Conservation (phyloP, 2,113 vertebrate genomes). For the Neolamprologus falcicula region DNA sequence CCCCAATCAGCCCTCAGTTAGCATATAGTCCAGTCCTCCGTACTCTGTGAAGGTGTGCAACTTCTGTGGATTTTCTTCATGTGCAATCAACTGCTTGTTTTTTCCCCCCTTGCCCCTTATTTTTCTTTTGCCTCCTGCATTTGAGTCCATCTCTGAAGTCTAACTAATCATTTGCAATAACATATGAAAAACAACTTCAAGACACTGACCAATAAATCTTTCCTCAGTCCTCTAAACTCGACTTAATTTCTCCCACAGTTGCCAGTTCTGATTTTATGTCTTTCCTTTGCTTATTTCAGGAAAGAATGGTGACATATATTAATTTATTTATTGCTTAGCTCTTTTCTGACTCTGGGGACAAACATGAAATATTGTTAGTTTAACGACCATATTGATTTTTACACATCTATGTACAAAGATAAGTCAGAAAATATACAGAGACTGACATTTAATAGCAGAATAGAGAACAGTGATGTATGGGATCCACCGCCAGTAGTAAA, state of each 20-base stretch:
- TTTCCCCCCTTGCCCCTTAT: accelerated
- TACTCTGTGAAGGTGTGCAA: not conserved
- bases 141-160: not conserved
- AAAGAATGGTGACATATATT: not conserved
- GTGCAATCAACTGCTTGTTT: not conserved
- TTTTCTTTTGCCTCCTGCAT: not conserved
- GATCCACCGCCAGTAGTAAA: accelerated
- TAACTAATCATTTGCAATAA: not conserved
- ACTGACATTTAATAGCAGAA: not conserved
- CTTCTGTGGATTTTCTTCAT: not conserved
- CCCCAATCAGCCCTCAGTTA: not conserved
- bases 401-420: not conserved
- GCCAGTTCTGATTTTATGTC: accelerated
- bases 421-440: not conserved
- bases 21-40: accelerated
- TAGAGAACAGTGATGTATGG: not conserved
- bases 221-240: not conserved
- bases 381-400: not conserved
- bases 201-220: not conserved
- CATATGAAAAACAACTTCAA: not conserved
- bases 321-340: accelerated
- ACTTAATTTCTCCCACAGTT: not conserved
- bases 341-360: not conserved
- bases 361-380: not conserved
- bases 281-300: not conserved